phyloP scores from a whole-genome alignment of 2,888 invertebrate genomes.

The Tachina grossa region DNA sequence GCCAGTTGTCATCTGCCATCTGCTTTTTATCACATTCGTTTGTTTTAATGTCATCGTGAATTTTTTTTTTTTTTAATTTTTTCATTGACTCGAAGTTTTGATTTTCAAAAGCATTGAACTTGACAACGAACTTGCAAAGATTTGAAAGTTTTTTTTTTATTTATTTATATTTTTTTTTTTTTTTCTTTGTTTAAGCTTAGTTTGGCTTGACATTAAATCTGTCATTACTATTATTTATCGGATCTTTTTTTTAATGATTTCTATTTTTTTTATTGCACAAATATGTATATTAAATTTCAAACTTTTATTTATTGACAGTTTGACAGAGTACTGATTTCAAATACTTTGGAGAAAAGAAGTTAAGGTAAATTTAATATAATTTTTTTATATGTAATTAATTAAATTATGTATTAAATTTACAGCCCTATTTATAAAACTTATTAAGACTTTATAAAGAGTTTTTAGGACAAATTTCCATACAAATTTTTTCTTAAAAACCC shows the following conservation, averaged over 20 bases:
- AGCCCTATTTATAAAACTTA: no score
- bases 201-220: conserved; percentile 23
- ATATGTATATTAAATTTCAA: conserved; percentile 15
- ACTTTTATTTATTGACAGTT: conserved; percentile 30
- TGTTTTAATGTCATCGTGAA: conserved; percentile 39
- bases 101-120: conserved; percentile 63
- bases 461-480: no score
- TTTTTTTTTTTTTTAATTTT: not conserved
- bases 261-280: not conserved
- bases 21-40: conserved; percentile 54
- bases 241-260: conserved; percentile 16
- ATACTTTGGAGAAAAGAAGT: not conserved
- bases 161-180: not conserved
- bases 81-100: conserved; percentile 45
- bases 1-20: conserved; percentile 64
- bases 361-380: not conserved
- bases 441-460: no score
- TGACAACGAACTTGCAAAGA: conserved; percentile 57
- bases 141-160: conserved; percentile 54
- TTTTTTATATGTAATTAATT: not conserved
- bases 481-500: no score
- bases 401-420: no score
- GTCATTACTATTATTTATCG: conserved; percentile 43
- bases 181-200: not conserved
- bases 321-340: conserved; percentile 34